Evolutionary conservation across 64 coral and sea anemone species (phyloP).

Genomic region (Actinia equina): DNA sequence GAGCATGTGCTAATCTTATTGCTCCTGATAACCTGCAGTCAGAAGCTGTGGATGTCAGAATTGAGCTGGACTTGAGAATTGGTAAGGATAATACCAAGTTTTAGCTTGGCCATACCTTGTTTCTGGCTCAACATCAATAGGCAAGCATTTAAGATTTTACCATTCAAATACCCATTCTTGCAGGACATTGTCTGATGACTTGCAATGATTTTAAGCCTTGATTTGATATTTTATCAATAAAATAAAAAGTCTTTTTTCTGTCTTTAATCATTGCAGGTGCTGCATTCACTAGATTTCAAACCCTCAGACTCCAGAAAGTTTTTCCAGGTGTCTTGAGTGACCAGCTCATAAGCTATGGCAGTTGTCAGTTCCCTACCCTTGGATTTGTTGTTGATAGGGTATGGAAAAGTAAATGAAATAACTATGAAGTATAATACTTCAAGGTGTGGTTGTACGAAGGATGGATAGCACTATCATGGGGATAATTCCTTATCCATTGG

Average conservation of each 20-base stretch:
- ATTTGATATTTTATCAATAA: not conserved
- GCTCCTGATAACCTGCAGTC: slow-evolving; percentile 73
- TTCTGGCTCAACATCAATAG: too few relatives aligned
- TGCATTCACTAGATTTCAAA: slow-evolving; percentile 96
- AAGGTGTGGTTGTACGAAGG: too few relatives aligned
- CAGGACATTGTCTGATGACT: too few relatives aligned
- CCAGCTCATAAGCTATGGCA: slow-evolving; percentile 97
- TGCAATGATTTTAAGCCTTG: too few relatives aligned
- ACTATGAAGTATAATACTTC: not conserved
- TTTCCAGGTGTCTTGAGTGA: slow-evolving; percentile 91
- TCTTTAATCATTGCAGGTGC: slow-evolving; percentile 46
- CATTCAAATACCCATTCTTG: too few relatives aligned
- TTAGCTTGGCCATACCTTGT: too few relatives aligned
- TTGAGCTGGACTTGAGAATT: slow-evolving; percentile 91
- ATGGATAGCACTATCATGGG: too few relatives aligned
- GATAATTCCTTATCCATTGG: too few relatives aligned
- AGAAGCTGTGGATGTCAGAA: slow-evolving; percentile 88
- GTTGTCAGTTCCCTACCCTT: slow-evolving; percentile 94
- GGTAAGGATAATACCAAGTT: slow-evolving; percentile 28
- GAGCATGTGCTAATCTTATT: slow-evolving; percentile 89
- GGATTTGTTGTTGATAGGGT: slow-evolving; percentile 98
- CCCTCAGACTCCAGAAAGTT: slow-evolving; percentile 80
- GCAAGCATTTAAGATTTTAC: too few relatives aligned
- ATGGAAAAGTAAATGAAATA: not conserved
- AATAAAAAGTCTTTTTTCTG: not conserved